A percentile compares a stretch with the other conserved stretches of the same genome.
Conservation (phyloP, 2,888 invertebrate genomes). For the Patella caerulea region DNA sequence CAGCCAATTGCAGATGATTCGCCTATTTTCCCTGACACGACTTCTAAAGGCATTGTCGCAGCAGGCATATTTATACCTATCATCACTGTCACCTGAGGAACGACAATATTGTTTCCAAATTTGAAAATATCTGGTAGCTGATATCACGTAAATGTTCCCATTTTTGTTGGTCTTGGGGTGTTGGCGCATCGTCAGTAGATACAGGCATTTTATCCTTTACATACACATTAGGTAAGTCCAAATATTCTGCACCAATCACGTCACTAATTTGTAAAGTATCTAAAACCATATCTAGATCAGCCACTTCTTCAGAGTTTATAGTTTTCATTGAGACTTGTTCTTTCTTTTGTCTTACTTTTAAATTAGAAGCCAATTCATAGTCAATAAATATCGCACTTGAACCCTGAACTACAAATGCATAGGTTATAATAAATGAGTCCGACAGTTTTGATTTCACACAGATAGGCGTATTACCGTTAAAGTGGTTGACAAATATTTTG, state of each 20-base stretch:
- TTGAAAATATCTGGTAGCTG: background rate
- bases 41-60: background rate
- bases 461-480: constrained; percentile 17
- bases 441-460: constrained; percentile 5
- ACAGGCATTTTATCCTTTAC: background rate
- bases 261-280: background rate
- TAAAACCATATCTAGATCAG: background rate
- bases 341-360: background rate
- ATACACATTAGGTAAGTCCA: background rate
- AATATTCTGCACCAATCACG: background rate
- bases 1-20: background rate
- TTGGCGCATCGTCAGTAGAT: background rate
- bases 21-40: background rate
- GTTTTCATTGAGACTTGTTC: constrained; percentile 15
- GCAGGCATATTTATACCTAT: background rate
- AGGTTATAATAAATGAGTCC: constrained; percentile 4
- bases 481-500: too few species aligned
- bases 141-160: background rate
- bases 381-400: constrained; percentile 18
- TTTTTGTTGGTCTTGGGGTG: background rate
- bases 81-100: background rate
- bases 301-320: constrained; percentile 3
- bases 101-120: background rate
- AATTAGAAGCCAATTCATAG: background rate
- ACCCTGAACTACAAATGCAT: constrained; percentile 23